Base-by-base conservation (phyloP, 2,888 invertebrate genomes). In the Rhagophthalmus giganteus region DNA sequence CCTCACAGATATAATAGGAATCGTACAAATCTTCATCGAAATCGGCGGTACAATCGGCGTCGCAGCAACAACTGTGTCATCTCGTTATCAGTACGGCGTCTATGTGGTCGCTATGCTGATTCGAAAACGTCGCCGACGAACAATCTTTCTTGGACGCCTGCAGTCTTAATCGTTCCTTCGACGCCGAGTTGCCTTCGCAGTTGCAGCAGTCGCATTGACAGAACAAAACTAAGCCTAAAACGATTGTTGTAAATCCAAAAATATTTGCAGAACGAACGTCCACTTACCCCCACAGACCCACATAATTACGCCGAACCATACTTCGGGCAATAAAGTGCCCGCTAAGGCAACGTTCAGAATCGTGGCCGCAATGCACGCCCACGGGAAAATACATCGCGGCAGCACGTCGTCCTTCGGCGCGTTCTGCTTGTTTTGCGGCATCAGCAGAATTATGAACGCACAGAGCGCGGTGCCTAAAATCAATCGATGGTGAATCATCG, bases 61-160 rank as follows among this genome's bases (percentile, higher is more conserved):
- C 71, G 45, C 66, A 62, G 45, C 61, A 64, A 13, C 46, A 55
- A 49, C 71, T 65, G 34, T 72, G 74, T 75, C 74, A 83, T 81
- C 83, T 82, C 69, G 81, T 76, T 66, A 83, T 81, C 60, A 80
- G 78, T 31, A 83, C 78, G 15, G 81, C 80, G 64, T 83, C 83
- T 35, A 81, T 76, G 72, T 64, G 55, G 59, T 79, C 59, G 74
- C 75, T 58, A 73, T 77, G 65, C 34, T 65, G 65, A 33, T 58
- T 51, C 4, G 63, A 46, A 55, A 65, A 42, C 8, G 38, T 45
- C 37, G 48, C 65, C 59, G 42, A 63, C 7, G 62, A 54, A 25
- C 58, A 60, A 31, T 64, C 63, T 1, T 61, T 62, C 31, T 57
- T 57, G 72, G 76, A 60, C 74, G 78, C 62, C 75, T 78, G 25